phyloP scores from a whole-genome alignment of 2,113 vertebrate genomes.

The Falco punctatus region DNA sequence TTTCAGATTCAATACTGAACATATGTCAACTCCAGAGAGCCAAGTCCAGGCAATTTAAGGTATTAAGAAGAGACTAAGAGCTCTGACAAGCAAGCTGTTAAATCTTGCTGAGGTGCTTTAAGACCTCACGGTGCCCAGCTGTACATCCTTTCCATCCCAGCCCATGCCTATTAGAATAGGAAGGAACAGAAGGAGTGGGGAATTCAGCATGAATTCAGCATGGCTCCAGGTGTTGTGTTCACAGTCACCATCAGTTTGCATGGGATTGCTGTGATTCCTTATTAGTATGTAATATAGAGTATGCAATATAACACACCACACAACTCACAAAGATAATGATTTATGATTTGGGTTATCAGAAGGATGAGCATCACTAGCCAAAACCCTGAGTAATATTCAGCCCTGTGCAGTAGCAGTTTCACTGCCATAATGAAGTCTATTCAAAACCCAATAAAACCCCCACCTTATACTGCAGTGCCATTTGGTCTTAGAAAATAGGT shows the following conservation, averaged over 20 bases:
- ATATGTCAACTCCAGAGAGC: background rate
- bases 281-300: background rate
- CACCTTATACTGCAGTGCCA: background rate
- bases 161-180: background rate
- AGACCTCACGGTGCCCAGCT: background rate
- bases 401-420: background rate
- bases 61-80: background rate
- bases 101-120: conserved; percentile 28
- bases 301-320: background rate
- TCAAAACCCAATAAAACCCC: background rate
- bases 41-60: conserved; percentile 19
- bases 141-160: background rate
- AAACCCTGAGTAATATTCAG: background rate
- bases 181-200: background rate
- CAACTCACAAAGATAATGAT: background rate
- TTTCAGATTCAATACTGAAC: conserved; percentile 20
- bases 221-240: background rate
- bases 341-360: background rate
- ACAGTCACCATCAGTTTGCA: background rate
- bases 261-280: background rate
- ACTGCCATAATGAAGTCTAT: background rate
- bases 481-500: background rate
- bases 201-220: background rate
- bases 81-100: conserved; percentile 13
- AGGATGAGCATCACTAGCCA: background rate